Base-by-base conservation (phyloP, 1,140 invertebrate genomes). In the Drosophila cardini region DNA sequence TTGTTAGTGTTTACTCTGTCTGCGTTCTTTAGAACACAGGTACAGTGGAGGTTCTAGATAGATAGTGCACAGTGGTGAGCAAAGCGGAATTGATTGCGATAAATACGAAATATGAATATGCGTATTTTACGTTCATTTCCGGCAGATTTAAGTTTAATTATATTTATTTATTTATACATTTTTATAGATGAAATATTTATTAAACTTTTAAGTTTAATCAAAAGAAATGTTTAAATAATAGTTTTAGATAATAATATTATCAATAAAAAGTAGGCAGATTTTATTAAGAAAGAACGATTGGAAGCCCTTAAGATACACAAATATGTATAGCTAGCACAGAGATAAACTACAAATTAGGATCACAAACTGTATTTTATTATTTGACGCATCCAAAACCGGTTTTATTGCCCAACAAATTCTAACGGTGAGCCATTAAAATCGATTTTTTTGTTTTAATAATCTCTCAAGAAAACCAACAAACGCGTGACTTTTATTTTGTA, bases 381-480 rank as follows among this genome's bases (percentile, higher is more conserved):
- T 10, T 30, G 34, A 34, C 13, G 30, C 10, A 40, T 40, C 9
- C 13, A 40, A 16, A 72, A 68, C 71, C 64, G 55, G 64, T 56
- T 73, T 73, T 68, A 68, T 68, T 40, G 32, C 10, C 11, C 30
- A 56, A 36, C 21, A 34, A 9, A 15, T 38, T 8, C 45, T 57
- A 62, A 55, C 70, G 36, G 53, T 15, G 21, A 34, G 15, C 42
- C 34, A 46, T 3, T 38, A 9, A 36, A 71, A 42, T 50, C 64
- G 60, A 26, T 64, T 70, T 45, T 57, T 40, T n/a, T 15, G 4
- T 61, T 38, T 53, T 65, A 15, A 15, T 26, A 69, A 58, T 50
- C 61, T 69, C 16, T 55, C 43, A 30, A 70, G 18, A 76, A 67
- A 73, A 76, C 53, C 64, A 81, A 40, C 30, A 74, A 80, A 62